phyloP scores from a whole-genome alignment of 2,888 invertebrate species.

The Hyposoter dolosus region DNA sequence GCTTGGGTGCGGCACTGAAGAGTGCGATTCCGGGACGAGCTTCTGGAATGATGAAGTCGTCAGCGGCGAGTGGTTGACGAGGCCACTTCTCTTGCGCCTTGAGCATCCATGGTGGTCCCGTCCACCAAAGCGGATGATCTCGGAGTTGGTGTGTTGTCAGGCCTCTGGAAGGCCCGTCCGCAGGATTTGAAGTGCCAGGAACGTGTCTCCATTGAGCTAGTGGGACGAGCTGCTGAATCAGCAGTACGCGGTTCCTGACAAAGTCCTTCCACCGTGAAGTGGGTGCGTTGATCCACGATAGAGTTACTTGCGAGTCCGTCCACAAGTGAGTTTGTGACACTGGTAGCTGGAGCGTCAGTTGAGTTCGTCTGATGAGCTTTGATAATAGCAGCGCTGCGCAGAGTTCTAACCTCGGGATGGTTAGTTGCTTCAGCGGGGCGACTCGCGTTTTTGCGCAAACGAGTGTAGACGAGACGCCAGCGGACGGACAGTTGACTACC shows the following conservation, averaged over 20 bases:
- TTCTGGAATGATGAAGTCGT: slow-evolving; percentile 15
- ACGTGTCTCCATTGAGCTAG: slow-evolving; percentile 3
- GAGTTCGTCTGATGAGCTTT: neutral
- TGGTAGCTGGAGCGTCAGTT: neutral
- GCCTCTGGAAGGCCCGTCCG: slow-evolving; percentile 1
- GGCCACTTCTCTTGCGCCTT: slow-evolving; percentile 3
- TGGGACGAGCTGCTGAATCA: neutral
- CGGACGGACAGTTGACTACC: slow-evolving; percentile 28
- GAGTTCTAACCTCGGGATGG: slow-evolving; percentile 24
- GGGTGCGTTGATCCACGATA: slow-evolving; percentile 60
- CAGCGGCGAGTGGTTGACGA: neutral
- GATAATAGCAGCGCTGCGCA: slow-evolving; percentile 7
- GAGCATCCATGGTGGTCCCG: slow-evolving; percentile 30
- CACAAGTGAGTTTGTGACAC: slow-evolving; percentile 53
- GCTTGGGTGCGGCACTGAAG: slow-evolving; percentile 6
- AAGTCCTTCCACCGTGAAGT: slow-evolving; percentile 68
- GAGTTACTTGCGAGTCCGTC: slow-evolving; percentile 64
- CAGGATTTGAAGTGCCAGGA: slow-evolving; percentile 5
- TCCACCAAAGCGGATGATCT: neutral
- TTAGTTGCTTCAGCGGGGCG: slow-evolving; percentile 19
- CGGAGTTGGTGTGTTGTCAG: neutral
- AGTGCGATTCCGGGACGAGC: slow-evolving; percentile 33
- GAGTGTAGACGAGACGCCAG: slow-evolving; percentile 1
- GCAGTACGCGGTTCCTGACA: slow-evolving; percentile 72
- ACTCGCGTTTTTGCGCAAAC: slow-evolving; percentile 58